Evolutionary conservation across 2,888 invertebrate genomes (phyloP).

Genomic region (Agriopis marginaria): DNA sequence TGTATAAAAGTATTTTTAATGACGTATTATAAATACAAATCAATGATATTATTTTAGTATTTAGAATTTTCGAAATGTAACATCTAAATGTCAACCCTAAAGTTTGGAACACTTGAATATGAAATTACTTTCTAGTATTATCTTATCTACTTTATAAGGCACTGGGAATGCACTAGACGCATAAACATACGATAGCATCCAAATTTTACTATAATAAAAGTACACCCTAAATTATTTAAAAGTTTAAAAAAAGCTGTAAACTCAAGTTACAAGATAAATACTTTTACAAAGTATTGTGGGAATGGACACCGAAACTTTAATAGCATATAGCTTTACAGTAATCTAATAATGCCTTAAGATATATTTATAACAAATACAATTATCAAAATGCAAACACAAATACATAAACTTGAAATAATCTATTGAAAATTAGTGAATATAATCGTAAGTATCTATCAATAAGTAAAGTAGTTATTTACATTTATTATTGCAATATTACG

Average conservation of each 20-base stretch:
- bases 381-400: conserved; percentile 31
- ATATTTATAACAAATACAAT: conserved; percentile 17
- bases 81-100: no score
- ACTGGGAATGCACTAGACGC: conserved; percentile 81
- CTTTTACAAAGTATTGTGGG: neutral
- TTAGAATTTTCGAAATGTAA: no score
- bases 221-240: neutral
- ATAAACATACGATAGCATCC: conserved; percentile 27
- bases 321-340: neutral
- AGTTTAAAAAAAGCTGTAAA: no score
- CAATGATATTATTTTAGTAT: no score
- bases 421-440: conserved; percentile 13
- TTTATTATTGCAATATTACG: conserved; percentile 33
- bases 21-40: neutral
- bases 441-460: conserved; percentile 34
- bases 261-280: neutral
- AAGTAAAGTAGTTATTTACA: conserved; percentile 33
- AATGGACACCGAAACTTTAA: neutral
- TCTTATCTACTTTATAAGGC: conserved; percentile 66
- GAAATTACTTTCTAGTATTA: neutral
- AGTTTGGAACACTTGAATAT: no score
- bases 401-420: neutral
- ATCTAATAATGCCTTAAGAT: neutral
- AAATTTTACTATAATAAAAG: neutral
- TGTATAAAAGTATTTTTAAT: neutral